A percentile compares a stretch with the other conserved stretches of the same genome.
These are phyloP conservation scores for Cloeon dipterum DNA, from an alignment of 2,888 invertebrate genomes.

Conservation along the genomic window DNA sequence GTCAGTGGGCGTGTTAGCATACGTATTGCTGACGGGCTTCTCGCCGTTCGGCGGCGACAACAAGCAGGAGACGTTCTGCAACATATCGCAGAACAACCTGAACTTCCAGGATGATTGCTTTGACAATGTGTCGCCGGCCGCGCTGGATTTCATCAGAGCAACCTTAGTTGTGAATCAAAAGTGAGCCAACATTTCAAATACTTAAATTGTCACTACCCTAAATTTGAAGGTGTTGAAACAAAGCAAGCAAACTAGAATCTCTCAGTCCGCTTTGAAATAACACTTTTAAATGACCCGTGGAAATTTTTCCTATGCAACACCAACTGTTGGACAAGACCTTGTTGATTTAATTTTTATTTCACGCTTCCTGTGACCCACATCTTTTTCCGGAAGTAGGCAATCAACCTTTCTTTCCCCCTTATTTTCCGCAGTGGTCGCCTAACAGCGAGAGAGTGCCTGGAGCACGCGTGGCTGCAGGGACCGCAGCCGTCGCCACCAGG, in stretches of 20 bases:
- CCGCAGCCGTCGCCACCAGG: slow-evolving; percentile 1
- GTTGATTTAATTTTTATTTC: too few species aligned
- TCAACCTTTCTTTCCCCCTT: too few species aligned
- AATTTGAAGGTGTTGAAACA: too few species aligned
- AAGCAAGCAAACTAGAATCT: too few species aligned
- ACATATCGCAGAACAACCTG: slow-evolving; percentile 82
- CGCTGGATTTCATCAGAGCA: slow-evolving; percentile 75
- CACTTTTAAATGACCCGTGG: too few species aligned
- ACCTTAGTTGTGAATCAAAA: slow-evolving; percentile 79
- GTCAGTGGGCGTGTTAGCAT: slow-evolving; percentile 82
- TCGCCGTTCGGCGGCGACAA: slow-evolving; percentile 91
- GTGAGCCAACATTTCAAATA: too few species aligned
- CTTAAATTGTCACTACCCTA: too few species aligned
- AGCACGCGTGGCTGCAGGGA: slow-evolving; percentile 73
- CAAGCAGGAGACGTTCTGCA: slow-evolving; percentile 92
- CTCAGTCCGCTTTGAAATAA: too few species aligned
- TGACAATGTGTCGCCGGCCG: slow-evolving; percentile 61
- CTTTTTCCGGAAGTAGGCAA: too few species aligned
- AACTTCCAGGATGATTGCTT: slow-evolving; percentile 88
- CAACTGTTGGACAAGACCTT: too few species aligned
- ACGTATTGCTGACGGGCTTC: slow-evolving; percentile 83
- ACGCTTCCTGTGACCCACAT: too few species aligned
- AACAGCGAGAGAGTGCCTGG: slow-evolving; percentile 67
- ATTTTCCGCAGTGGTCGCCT: slow-evolving; percentile 52
- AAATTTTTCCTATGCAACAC: too few species aligned